These are phyloP conservation scores for Ameiurus melas DNA, from an alignment of 2,113 vertebrate genomes.

Conservation along the genomic window DNA sequence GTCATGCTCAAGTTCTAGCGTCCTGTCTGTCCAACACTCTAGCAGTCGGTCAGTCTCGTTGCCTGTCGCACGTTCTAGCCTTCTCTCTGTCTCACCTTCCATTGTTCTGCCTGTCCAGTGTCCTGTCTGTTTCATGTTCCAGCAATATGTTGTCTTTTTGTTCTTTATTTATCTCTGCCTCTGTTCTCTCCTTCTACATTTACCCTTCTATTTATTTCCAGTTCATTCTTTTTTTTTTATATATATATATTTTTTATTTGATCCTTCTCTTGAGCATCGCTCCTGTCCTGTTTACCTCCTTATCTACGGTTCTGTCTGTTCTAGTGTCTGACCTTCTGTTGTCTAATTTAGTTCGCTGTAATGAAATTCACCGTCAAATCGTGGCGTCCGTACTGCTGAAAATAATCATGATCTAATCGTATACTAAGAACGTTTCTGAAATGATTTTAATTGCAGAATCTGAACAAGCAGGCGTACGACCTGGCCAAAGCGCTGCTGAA, in stretches of 20 bases:
- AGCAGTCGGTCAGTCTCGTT: neutral
- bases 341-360: neutral
- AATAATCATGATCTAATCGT: neutral
- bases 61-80: neutral
- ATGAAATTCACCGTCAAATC: neutral
- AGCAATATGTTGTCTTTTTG: neutral
- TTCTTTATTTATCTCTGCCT: neutral
- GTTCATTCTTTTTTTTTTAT: neutral
- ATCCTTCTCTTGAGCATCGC: neutral
- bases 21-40: neutral
- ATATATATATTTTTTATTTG: too few relatives aligned
- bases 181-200: neutral
- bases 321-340: neutral
- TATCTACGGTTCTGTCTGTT: neutral
- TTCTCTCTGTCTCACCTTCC: neutral
- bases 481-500: constrained; percentile 96
- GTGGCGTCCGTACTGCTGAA: neutral
- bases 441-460: constrained; percentile 76
- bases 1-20: neutral
- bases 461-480: constrained; percentile 98
- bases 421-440: neutral
- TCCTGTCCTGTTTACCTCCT: neutral
- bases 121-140: neutral
- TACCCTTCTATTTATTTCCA: neutral
- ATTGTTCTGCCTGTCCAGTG: neutral